Evolutionary conservation across 1,140 invertebrate genomes (phyloP).

Genomic region (Teleogryllus occipitalis): DNA sequence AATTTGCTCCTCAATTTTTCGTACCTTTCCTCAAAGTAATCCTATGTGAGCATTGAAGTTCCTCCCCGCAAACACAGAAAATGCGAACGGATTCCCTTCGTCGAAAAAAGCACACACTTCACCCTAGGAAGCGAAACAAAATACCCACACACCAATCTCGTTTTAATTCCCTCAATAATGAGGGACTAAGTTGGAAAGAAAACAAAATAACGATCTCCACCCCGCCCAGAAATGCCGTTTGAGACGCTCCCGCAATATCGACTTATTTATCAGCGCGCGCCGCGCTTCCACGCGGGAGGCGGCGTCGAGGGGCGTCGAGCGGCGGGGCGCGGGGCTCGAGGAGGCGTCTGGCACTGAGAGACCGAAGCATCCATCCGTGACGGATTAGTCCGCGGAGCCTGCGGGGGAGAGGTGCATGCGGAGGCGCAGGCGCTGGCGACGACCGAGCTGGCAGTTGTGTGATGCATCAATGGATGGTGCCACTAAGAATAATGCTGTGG

Average conservation of each 20-base stretch:
- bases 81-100: too few species aligned
- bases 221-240: neutral
- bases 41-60: too few species aligned
- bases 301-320: neutral
- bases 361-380: neutral
- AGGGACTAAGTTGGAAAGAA: neutral
- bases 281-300: neutral
- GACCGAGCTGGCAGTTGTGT: too few species aligned
- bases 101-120: too few species aligned
- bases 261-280: neutral
- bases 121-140: too few species aligned
- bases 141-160: too few species aligned
- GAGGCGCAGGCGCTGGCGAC: neutral
- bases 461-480: too few species aligned
- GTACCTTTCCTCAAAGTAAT: too few species aligned
- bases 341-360: neutral
- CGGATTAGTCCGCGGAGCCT: neutral
- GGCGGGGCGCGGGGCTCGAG: neutral
- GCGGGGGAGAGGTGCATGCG: neutral
- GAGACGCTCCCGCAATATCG: neutral
- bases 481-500: too few species aligned
- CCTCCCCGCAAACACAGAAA: too few species aligned
- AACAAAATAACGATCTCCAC: neutral
- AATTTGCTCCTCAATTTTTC: too few species aligned
- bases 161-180: neutral